Base-by-base conservation (phyloP, 1,140 invertebrate species). In the Plutomurus gul region DNA sequence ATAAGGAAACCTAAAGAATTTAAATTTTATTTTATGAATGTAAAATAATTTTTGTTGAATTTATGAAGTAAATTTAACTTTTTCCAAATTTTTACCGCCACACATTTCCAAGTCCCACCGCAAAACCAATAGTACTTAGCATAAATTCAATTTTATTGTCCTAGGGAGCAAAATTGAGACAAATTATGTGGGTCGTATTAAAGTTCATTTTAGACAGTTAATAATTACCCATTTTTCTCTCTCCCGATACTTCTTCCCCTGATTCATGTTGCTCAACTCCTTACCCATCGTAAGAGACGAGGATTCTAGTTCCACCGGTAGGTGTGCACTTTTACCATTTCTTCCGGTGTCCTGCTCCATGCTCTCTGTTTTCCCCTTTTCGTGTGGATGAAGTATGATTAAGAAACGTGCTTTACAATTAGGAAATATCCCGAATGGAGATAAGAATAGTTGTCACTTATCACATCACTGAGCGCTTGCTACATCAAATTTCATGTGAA, bases 1-100 rank as follows among this genome's bases (percentile, higher is more conserved):
- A 82, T 88, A 89, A 5, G 89, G 89, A 84, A 90, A 90, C 78
- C 89, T 83, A 89, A 89, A 90, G 4, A 89, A 87, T 80, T 4
- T 51, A 56, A 43, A 22, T 76, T 72, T 7, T 20, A 16, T 18
- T 22, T 51, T 8, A 56, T 56, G 1, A 25, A 25, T 5, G 0
- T 51, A 20, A 0, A 51, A 25, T 56, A 51, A n/a, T n/a, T n/a
- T n/a, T n/a, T n/a, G n/a, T n/a, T n/a, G n/a, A n/a, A n/a, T n/a
- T n/a, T n/a, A n/a, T n/a, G n/a, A n/a, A n/a, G n/a, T n/a, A n/a
- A n/a, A n/a, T n/a, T n/a, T n/a, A n/a, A n/a, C n/a, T n/a, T n/a
- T n/a, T 76, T 60, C 6, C 1, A 60, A 43, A 76, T 13, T 47
- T 2, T 18, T 49, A 40, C 30, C 25, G 49, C 37, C 72, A 78